Percentiles rank a stretch among this genome's conserved stretches.
Evolutionary conservation across 1,140 invertebrate genomes (phyloP).

Genomic region (Littorina saxatilis): DNA sequence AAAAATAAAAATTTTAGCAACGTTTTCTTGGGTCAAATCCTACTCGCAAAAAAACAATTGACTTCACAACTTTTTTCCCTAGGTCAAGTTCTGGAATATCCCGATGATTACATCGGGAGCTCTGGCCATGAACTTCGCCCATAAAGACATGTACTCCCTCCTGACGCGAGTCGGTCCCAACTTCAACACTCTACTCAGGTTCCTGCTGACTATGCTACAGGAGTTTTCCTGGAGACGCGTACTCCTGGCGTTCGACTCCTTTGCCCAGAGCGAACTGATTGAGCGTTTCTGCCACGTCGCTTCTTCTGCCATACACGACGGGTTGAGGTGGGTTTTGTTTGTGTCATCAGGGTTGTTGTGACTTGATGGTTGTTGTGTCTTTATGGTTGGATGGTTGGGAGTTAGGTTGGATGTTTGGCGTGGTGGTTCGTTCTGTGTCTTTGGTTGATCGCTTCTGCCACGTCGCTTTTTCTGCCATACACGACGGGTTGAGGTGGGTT

Average conservation of each 20-base stretch:
- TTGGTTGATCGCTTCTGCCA: slow-evolving; percentile 77
- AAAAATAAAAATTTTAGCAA: too few species aligned
- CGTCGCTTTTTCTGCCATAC: slow-evolving; percentile 59
- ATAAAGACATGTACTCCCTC: slow-evolving; percentile 80
- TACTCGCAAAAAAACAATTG: too few species aligned
- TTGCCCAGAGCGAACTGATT: slow-evolving; percentile 78
- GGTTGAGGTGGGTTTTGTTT: slow-evolving; percentile 33
- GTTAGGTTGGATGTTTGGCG: not conserved
- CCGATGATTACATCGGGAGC: slow-evolving; percentile 86
- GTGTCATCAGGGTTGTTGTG: not conserved
- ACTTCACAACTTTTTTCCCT: too few species aligned
- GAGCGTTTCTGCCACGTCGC: slow-evolving; percentile 77
- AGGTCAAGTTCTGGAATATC: slow-evolving; percentile 85
- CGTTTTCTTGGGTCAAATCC: too few species aligned
- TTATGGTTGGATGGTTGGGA: not conserved
- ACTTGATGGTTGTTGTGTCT: not conserved
- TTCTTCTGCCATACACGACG: slow-evolving; percentile 58
- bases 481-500: slow-evolving; percentile 51
- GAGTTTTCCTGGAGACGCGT: slow-evolving; percentile 82
- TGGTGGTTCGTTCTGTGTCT: not conserved
- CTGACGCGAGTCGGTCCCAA: slow-evolving; percentile 92
- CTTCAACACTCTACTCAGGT: slow-evolving; percentile 83
- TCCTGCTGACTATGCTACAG: slow-evolving; percentile 82
- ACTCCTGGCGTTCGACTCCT: slow-evolving; percentile 83
- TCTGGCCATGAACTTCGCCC: slow-evolving; percentile 86